Evolutionary conservation across 2,888 invertebrate genomes (phyloP).

Genomic region (Anaspis maculata): DNA sequence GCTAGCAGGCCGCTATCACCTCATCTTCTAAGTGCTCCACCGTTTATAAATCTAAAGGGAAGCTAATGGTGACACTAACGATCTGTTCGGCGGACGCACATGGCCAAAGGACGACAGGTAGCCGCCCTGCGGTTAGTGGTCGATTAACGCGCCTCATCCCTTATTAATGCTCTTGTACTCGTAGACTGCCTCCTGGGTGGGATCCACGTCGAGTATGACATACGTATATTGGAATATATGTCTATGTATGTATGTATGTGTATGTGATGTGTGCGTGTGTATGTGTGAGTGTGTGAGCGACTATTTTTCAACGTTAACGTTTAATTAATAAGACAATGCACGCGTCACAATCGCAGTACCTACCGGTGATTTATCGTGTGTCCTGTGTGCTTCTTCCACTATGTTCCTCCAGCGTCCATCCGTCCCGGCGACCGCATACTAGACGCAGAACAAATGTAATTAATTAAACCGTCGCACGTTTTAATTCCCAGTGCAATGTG

Average conservation of each 20-base stretch:
- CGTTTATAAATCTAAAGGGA: constrained; percentile 17
- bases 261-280: too few relatives aligned
- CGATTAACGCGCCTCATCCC: constrained; percentile 16
- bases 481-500: too few relatives aligned
- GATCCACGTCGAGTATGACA: constrained; percentile 7
- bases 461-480: too few relatives aligned
- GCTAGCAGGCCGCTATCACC: constrained; percentile 14
- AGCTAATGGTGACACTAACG: constrained; percentile 17
- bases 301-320: constrained; percentile 10
- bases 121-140: constrained; percentile 15
- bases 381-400: too few relatives aligned
- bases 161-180: constrained; percentile 12
- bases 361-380: too few relatives aligned
- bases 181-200: constrained; percentile 11
- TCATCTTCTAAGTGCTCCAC: constrained; percentile 15
- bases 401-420: too few relatives aligned
- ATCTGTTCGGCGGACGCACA: constrained; percentile 15
- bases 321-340: constrained; percentile 13
- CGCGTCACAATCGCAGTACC: too few relatives aligned
- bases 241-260: too few relatives aligned
- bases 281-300: constrained; percentile 1
- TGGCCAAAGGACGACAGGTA: constrained; percentile 14
- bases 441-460: too few relatives aligned
- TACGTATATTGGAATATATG: too few relatives aligned
- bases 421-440: too few relatives aligned